A percentile compares a stretch with the other conserved stretches of the same genome.
These are phyloP conservation scores for Leucoptera coffeella DNA, from an alignment of 2,888 invertebrate genomes.

Conservation along the genomic window DNA sequence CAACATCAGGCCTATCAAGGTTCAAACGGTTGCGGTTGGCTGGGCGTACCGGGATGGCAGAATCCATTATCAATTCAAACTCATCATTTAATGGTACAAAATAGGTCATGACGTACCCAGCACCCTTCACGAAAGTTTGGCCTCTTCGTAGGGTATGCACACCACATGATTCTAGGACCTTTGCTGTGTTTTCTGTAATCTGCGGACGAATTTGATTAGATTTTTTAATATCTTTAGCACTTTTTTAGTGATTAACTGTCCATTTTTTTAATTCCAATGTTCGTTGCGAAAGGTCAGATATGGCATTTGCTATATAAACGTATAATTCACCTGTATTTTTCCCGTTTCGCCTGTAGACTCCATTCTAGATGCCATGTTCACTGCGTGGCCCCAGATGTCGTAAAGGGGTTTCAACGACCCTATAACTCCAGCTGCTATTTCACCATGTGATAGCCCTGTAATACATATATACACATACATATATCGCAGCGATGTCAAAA, in stretches of 20 bases:
- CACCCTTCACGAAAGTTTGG: constrained; percentile 67
- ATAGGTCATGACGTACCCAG: constrained; percentile 63
- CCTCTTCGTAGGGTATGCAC: constrained; percentile 65
- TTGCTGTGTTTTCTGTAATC: constrained; percentile 68
- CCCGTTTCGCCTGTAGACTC: constrained; percentile 83
- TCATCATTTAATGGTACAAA: constrained; percentile 62
- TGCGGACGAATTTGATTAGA: no score
- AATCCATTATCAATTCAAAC: constrained; percentile 45
- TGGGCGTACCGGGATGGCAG: no score
- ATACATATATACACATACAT: no score
- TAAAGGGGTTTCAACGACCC: constrained; percentile 91
- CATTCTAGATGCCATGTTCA: constrained; percentile 95
- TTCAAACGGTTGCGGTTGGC: no score
- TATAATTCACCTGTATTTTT: constrained; percentile 63
- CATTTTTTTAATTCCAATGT: no score
- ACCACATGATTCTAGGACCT: constrained; percentile 60
- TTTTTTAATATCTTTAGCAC: no score
- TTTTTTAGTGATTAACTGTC: no score
- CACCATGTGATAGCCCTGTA: constrained; percentile 82
- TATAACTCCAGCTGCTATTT: constrained; percentile 90
- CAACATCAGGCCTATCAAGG: no score
- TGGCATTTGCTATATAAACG: not conserved
- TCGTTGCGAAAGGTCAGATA: no score
- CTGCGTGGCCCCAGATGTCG: constrained; percentile 96
- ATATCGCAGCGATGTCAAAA: no score